Evolutionary conservation across 2,113 vertebrate species (phyloP).

Genomic region (Heterotis niloticus): DNA sequence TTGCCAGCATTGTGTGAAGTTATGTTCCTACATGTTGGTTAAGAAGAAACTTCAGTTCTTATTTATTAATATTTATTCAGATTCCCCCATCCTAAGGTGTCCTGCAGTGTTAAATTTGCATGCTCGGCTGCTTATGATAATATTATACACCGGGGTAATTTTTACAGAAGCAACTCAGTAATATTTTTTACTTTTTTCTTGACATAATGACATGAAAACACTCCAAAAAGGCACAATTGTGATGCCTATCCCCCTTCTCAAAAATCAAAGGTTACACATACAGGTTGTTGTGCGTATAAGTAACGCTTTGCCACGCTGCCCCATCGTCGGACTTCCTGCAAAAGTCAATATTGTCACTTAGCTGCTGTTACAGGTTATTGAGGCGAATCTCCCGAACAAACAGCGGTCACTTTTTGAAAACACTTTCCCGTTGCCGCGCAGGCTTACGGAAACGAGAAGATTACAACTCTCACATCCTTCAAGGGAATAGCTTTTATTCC

Average conservation of each 20-base stretch:
- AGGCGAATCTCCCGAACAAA: background rate
- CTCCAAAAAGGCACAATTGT: no score
- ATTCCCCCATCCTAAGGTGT: no score
- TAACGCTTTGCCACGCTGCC: background rate
- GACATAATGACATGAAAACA: no score
- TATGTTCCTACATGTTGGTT: no score
- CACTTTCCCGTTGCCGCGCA: background rate
- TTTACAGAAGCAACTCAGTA: no score
- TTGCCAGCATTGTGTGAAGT: background rate
- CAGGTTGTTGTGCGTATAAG: background rate
- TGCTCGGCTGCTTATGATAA: no score
- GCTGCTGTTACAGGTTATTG: background rate
- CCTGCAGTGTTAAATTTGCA: no score
- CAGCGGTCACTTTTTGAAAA: background rate
- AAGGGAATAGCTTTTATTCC: conserved; percentile 15
- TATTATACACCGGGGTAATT: no score
- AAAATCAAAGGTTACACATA: no score
- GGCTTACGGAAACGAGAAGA: conserved; percentile 24
- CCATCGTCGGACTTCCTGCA: background rate
- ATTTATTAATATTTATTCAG: no score
- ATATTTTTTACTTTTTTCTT: no score
- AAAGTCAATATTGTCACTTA: background rate
- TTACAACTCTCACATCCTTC: background rate
- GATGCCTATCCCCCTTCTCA: no score
- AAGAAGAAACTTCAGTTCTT: background rate